Conservation (phyloP, 2,113 vertebrate genomes). For the Corythornis cristatus region DNA sequence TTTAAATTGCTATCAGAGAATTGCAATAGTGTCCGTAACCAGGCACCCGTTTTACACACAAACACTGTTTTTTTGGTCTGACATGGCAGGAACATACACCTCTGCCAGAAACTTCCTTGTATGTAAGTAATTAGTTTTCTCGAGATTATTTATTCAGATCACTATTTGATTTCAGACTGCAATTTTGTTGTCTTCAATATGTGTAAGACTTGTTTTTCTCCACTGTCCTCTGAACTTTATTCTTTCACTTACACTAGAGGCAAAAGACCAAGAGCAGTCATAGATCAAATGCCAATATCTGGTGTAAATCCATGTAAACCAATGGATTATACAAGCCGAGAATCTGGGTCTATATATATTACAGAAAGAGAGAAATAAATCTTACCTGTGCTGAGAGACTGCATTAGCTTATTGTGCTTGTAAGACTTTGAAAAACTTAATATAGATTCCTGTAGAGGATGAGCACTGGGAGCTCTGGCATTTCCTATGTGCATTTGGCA, state of each 20-base stretch:
- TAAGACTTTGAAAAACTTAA: slow-evolving; percentile 28
- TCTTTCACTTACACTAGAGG: background rate
- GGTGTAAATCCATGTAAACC: slow-evolving; percentile 32
- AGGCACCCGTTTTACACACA: background rate
- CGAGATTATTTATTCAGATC: slow-evolving; percentile 35
- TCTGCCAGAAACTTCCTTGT: background rate
- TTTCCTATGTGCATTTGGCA: background rate
- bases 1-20: background rate
- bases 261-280: slow-evolving; percentile 4
- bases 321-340: slow-evolving; percentile 41
- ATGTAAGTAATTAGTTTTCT: slow-evolving; percentile 43
- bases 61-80: slow-evolving; percentile 23
- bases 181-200: background rate
- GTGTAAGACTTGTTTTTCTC: background rate
- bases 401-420: slow-evolving; percentile 38
- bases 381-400: background rate
- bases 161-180: background rate
- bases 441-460: background rate
- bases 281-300: slow-evolving; percentile 49
- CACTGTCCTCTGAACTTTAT: slow-evolving; percentile 19
- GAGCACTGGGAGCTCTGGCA: background rate
- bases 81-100: background rate
- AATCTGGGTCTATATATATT: background rate
- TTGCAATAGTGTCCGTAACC: background rate
- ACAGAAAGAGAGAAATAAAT: slow-evolving; percentile 46